phyloP scores from a whole-genome alignment of 2,888 invertebrate genomes.

The Cephus pygmeus region DNA sequence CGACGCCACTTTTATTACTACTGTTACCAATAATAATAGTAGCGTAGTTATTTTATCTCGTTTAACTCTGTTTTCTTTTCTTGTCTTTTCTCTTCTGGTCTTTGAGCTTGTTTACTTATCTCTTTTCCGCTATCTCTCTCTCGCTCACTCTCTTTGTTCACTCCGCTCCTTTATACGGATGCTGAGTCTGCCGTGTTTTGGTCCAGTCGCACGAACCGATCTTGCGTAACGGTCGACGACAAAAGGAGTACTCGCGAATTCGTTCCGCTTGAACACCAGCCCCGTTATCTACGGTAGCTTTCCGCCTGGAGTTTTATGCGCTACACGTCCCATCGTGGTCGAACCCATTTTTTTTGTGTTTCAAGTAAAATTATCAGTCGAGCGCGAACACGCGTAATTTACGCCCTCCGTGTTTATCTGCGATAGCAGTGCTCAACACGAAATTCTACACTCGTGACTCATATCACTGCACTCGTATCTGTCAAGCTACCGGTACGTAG shows the following conservation, averaged over 20 bases:
- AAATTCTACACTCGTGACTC: neutral
- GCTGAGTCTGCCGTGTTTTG: neutral
- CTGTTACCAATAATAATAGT: neutral
- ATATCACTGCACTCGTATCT: neutral
- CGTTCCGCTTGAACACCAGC: constrained; percentile 22
- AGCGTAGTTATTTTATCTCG: neutral
- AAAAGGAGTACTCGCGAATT: constrained; percentile 14
- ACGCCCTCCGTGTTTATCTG: neutral
- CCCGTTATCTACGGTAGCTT: neutral
- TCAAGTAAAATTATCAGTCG: neutral
- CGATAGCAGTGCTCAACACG: neutral
- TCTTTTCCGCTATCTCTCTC: neutral
- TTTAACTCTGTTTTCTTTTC: neutral
- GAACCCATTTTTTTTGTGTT: neutral
- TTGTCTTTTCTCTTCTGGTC: neutral
- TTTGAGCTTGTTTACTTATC: neutral
- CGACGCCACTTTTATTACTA: neutral
- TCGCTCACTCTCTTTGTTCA: neutral
- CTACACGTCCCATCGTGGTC: neutral
- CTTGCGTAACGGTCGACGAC: constrained; percentile 24
- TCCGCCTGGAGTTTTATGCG: neutral
- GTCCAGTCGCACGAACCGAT: constrained; percentile 16
- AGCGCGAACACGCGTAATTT: neutral
- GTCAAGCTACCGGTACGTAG: neutral
- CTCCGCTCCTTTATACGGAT: neutral